Evolutionary conservation across 2,888 invertebrate species (phyloP), one percentile per base, ranked within the genome.

Genomic region (Petrophora chlorosata): DNA sequence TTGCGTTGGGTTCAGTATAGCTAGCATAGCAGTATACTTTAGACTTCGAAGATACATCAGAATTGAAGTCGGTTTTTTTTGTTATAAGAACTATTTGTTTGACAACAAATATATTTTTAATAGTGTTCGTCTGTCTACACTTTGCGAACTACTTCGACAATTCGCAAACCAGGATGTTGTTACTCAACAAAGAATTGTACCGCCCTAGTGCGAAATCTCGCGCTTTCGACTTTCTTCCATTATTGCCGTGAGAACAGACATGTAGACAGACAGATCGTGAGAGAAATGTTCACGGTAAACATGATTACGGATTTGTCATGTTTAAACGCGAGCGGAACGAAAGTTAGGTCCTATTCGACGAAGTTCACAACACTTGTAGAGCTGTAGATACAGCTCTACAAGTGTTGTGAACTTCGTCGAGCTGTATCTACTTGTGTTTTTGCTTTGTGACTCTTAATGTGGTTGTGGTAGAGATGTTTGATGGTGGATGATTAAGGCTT

Each of bases 201-300:
- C 35, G 55, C 52, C 17, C 28, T 19, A 25, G 34, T 8, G 35
- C 43, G 55, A 61, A 52, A 61, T 65, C 61, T 49, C 62, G 65
- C 69, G 65, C 68, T 76, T 71, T 73, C 73, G 34, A 65, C 64
- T 73, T 71, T 70, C 65, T 60, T 68, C 39, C 39, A 45, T 46
- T 48, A 59, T 61, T 57, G 54, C 30, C 56, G 59, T 65, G 59
- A 44, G 56, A 56, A 44, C 30, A 42, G 29, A 30, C 40, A 54
- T 62, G 65, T 68, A 70, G 69, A 59, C 63, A 63, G 53, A 54
- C 53, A 57, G 28, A 33, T 58, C 61, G 61, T 61, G 63, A 56
- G 58, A 59, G 42, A 50, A 53, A 52, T 22, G 30, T 23, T 17
- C 16, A 22, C 25, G 15, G 33, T 22, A 22, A 34, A 33, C 29